These are phyloP conservation scores for Hoplostethus atlanticus DNA, from an alignment of 2,797 vertebrate species.

Conservation along the genomic window DNA sequence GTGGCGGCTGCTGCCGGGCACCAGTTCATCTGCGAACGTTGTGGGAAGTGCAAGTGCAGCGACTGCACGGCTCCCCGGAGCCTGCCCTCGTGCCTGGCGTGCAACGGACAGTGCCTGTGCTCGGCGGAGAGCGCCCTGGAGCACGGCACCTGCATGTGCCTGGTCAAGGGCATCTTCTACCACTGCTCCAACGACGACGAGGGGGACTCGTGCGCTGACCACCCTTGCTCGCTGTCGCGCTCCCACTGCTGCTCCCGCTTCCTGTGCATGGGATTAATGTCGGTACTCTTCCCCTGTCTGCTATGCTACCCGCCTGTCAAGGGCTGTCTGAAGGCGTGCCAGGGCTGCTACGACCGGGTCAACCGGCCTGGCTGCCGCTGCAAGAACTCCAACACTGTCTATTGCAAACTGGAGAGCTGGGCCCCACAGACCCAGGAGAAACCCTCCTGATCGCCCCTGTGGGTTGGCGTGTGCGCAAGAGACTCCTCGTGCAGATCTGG, in stretches of 20 bases:
- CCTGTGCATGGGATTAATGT: slow-evolving; percentile 96
- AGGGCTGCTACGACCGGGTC: slow-evolving; percentile 91
- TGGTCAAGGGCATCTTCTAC: slow-evolving; percentile 97
- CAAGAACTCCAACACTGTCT: slow-evolving; percentile 98
- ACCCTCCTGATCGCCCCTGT: slow-evolving; percentile 88
- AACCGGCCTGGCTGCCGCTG: slow-evolving; percentile 95
- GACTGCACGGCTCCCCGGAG: slow-evolving; percentile 93
- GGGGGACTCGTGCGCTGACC: slow-evolving; percentile 94
- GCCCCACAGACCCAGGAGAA: slow-evolving; percentile 86
- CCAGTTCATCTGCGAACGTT: slow-evolving; percentile 95
- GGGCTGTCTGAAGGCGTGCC: slow-evolving; percentile 92
- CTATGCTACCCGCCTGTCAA: slow-evolving; percentile 96
- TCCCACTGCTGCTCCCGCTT: slow-evolving; percentile 96
- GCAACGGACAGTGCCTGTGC: slow-evolving; percentile 94
- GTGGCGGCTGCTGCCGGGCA: slow-evolving; percentile 83
- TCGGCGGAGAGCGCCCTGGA: slow-evolving; percentile 95
- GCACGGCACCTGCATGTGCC: slow-evolving; percentile 96
- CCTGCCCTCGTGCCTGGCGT: slow-evolving; percentile 93
- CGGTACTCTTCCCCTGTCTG: slow-evolving; percentile 93
- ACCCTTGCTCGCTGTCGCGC: slow-evolving; percentile 95
- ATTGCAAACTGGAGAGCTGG: slow-evolving; percentile 97
- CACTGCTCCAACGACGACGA: slow-evolving; percentile 97
- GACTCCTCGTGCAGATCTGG: slow-evolving; percentile 67
- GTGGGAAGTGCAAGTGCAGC: slow-evolving; percentile 95
- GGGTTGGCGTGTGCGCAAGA: slow-evolving; percentile 50